Evolutionary conservation across 2,888 invertebrate species (phyloP), one percentile per base, ranked within the genome.

Genomic region (Drosophila acutilabella): DNA sequence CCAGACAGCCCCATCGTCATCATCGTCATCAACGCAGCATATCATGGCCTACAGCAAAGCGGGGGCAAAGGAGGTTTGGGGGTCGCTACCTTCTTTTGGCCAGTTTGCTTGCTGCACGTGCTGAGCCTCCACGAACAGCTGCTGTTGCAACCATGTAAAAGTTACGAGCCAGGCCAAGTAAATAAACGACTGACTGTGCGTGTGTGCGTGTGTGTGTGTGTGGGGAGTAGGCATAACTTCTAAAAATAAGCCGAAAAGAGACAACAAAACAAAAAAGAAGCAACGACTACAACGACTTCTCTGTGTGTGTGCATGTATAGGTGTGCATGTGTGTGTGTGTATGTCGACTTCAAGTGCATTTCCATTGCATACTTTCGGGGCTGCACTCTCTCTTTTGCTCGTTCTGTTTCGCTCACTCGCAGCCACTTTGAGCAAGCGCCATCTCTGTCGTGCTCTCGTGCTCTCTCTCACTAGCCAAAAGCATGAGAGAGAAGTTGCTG

Each of bases 181-280:
- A 84, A 84, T 84, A 84, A 84, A 79, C 62, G 70, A 44, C 54
- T 50, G 48, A 30, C 33, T 16, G 30, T 13, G 33, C 20, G 44
- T 44, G 20, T 20, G 20, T 4, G 20, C 0, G 20, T 20, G 42
- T 13, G 18, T 44, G 44, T 44, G 44, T 11, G 20, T 44, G 11
- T 16, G 57, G 51, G 50, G 40, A 54, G 73, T 62, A 69, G 67
- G 73, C 71, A 72, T 71, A 81, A 87, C 78, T 87, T 89, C 89
- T 89, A 89, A 90, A 82, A 87, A 81, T 82, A 83, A 78, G 90
- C 73, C 81, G 82, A 90, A 91, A 89, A 89, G 91, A 89, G 90
- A 90, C 90, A 89, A 88, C 85, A 90, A 84, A 86, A 90, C 78
- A 79, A 82, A 78, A 87, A 82, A 89, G 88, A 87, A 87, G 81